Percentiles rank a stretch among this genome's conserved stretches.
Conservation (phyloP, 2,113 vertebrate genomes). For the Heterotilapia buettikoferi region DNA sequence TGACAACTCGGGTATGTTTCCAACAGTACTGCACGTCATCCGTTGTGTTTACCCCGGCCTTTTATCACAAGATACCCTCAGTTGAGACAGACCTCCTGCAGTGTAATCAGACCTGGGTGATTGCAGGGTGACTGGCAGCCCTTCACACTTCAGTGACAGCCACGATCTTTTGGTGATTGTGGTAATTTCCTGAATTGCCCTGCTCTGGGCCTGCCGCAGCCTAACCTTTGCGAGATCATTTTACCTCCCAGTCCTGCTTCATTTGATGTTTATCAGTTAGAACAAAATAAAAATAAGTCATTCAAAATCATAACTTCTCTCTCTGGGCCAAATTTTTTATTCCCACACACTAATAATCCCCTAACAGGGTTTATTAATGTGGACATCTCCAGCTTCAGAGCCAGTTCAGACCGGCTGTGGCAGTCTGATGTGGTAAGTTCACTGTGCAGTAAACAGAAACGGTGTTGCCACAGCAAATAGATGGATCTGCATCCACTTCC, state of each 20-base stretch:
- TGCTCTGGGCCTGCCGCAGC: background rate
- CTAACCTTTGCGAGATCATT: fast-evolving
- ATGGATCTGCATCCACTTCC: background rate
- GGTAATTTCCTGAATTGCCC: background rate
- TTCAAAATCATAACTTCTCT: too few species aligned
- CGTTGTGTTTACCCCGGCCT: background rate
- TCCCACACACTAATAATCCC: background rate
- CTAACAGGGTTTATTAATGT: background rate
- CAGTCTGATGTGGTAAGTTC: background rate
- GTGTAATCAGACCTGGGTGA: background rate
- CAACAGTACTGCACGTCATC: background rate
- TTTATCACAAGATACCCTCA: background rate
- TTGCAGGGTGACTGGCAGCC: background rate
- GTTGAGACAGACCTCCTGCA: background rate
- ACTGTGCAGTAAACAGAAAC: background rate
- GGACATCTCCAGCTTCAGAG: background rate
- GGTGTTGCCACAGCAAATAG: background rate
- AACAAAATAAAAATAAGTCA: background rate
- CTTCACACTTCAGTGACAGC: background rate
- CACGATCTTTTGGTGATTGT: background rate
- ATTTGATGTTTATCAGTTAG: background rate
- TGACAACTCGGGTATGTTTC: background rate
- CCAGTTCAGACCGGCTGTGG: background rate
- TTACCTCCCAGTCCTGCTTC: background rate
- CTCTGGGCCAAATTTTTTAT: background rate